Evolutionary conservation across 2,797 vertebrate genomes (phyloP).

Genomic region (Pangasius mekongensis): DNA sequence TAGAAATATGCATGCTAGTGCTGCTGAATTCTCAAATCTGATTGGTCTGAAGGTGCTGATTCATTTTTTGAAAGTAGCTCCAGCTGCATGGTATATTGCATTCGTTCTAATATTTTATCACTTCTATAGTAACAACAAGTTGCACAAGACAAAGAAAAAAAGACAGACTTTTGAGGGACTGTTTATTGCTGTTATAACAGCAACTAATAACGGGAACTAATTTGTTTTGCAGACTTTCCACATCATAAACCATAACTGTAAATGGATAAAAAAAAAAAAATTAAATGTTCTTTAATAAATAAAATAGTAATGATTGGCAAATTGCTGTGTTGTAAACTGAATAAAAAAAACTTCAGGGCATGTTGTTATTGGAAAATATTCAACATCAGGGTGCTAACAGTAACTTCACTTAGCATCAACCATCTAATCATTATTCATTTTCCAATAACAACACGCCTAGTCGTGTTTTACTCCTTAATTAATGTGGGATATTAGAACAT

Average conservation of each 20-base stretch:
- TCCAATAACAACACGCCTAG: not conserved
- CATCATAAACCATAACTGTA: not conserved
- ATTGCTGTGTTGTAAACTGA: not conserved
- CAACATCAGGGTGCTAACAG: not conserved
- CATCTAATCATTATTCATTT: not conserved
- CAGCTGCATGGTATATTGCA: not conserved
- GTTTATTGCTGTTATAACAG: not conserved
- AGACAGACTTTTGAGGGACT: no score
- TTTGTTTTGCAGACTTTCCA: not conserved
- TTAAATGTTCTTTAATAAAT: not conserved
- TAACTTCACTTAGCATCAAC: not conserved
- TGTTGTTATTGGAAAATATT: not conserved
- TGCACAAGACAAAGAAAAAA: not conserved
- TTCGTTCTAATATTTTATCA: not conserved
- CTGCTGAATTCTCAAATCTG: not conserved
- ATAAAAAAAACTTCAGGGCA: not conserved
- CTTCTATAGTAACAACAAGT: not conserved
- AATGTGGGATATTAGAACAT: slow-evolving; percentile 14
- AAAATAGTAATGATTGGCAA: not conserved
- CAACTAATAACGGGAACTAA: not conserved
- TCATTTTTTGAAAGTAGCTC: not conserved
- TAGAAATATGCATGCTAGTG: not conserved
- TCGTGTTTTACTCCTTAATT: not conserved
- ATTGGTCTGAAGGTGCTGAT: not conserved
- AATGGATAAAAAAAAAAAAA: not conserved